Percentiles rank a stretch among this genome's conserved stretches.
Evolutionary conservation across 1,140 invertebrate genomes (phyloP).

Genomic region (Caenorhabditis brenneri): DNA sequence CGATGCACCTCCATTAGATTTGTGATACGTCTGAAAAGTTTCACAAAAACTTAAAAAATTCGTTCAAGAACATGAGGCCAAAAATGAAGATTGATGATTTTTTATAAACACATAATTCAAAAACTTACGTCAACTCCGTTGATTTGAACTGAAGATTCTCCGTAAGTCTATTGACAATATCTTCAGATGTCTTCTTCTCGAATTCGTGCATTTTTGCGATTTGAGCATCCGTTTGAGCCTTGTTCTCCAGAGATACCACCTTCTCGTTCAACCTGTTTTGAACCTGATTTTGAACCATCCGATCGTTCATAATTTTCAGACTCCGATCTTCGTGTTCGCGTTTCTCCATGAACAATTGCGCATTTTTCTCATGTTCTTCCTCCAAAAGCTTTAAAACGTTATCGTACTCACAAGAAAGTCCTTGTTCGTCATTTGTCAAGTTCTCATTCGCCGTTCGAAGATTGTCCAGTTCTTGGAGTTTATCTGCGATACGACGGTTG

Average conservation of each 20-base stretch:
- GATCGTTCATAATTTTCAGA: conserved; percentile 97
- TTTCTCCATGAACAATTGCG: conserved; percentile 89
- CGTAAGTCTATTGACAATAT: conserved; percentile 84
- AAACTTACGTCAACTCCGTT: conserved; percentile 7
- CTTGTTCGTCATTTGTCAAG: conserved; percentile 14
- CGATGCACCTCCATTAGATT: conserved; percentile 87
- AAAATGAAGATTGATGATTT: neutral
- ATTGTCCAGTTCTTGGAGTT: conserved; percentile 60
- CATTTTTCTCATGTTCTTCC: conserved; percentile 99
- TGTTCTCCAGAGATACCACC: neutral
- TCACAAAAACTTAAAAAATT: neutral
- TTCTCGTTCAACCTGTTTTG: conserved; percentile 89
- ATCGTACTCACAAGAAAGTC: conserved; percentile 86
- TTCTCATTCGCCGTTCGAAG: conserved; percentile 57
- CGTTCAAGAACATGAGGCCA: neutral
- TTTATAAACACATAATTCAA: no score
- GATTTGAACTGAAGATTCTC: conserved; percentile 40
- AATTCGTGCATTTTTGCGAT: neutral
- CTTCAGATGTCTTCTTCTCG: neutral
- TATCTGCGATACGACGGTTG: conserved; percentile 52
- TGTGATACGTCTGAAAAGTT: conserved; percentile 77
- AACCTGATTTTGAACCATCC: conserved; percentile 59
- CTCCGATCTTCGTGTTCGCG: conserved; percentile 98
- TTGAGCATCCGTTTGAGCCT: conserved; percentile 8
- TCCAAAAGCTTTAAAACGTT: conserved; percentile 98